Percentiles rank a stretch among this genome's conserved stretches.
Conservation (phyloP, 2,888 invertebrate species). For the Toxonevra muliebris region DNA sequence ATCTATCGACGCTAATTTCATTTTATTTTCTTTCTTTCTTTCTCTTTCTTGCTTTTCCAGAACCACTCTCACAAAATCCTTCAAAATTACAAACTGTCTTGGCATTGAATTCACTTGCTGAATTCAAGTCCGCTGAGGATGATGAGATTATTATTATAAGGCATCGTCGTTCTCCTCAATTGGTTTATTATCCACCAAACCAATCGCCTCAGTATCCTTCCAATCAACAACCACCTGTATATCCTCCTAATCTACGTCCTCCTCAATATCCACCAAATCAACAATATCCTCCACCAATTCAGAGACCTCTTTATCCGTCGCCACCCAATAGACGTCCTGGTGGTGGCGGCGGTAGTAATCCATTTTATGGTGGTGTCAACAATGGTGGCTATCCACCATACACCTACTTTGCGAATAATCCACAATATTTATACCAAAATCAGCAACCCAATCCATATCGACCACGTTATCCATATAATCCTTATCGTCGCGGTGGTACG, state of each 20-base stretch:
- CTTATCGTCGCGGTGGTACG: neutral
- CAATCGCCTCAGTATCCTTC: too few species aligned
- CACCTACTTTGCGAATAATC: constrained; percentile 11
- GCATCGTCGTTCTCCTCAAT: constrained; percentile 17
- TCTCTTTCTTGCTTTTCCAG: constrained; percentile 9
- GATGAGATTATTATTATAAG: constrained; percentile 11
- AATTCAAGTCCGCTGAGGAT: constrained; percentile 6
- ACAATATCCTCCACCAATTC: neutral
- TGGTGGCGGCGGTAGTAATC: too few species aligned
- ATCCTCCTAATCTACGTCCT: too few species aligned
- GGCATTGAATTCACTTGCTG: neutral
- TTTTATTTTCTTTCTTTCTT: too few species aligned
- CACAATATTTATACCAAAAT: constrained; percentile 7
- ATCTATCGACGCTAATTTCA: too few species aligned
- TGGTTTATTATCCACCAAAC: too few species aligned
- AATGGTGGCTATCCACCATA: constrained; percentile 1
- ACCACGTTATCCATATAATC: neutral
- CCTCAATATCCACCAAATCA: too few species aligned
- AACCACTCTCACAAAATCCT: neutral
- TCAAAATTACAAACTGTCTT: neutral
- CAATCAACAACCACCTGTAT: too few species aligned
- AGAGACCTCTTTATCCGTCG: neutral
- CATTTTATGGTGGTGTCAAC: too few species aligned
- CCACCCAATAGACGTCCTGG: neutral
- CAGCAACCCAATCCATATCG: neutral